phyloP scores from a whole-genome alignment of 2,888 invertebrate genomes.

The Lycocerus yunnanus region DNA sequence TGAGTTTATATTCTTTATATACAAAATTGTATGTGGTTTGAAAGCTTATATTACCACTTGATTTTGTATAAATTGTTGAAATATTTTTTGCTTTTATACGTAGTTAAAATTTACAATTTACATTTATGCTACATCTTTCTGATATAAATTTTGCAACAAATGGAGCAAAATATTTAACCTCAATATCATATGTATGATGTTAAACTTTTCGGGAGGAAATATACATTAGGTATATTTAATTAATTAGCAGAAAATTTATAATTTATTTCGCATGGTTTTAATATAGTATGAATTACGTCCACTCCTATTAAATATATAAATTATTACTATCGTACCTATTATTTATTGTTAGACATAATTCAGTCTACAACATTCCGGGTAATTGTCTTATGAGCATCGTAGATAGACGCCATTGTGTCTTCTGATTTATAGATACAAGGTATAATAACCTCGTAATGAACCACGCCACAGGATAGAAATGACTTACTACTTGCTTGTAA shows the following conservation, averaged over 20 bases:
- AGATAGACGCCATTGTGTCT: slow-evolving; percentile 29
- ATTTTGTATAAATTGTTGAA: too few relatives aligned
- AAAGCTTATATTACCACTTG: too few relatives aligned
- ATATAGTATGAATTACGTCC: slow-evolving; percentile 12
- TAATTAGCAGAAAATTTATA: background rate
- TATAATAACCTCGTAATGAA: slow-evolving; percentile 32
- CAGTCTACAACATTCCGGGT: slow-evolving; percentile 31
- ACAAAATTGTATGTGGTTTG: background rate
- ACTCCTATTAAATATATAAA: slow-evolving; percentile 25
- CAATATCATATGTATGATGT: too few relatives aligned
- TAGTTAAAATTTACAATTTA: too few relatives aligned
- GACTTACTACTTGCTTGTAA: slow-evolving; percentile 16
- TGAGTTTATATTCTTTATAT: background rate
- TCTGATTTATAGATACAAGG: slow-evolving; percentile 34
- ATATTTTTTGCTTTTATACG: too few relatives aligned
- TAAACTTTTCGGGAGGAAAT: too few relatives aligned
- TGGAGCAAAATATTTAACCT: too few relatives aligned
- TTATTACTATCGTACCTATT: slow-evolving; percentile 27
- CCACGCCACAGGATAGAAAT: slow-evolving; percentile 20
- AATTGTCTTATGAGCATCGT: slow-evolving; percentile 33
- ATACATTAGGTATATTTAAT: background rate
- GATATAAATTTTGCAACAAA: too few relatives aligned
- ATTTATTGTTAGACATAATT: slow-evolving; percentile 28
- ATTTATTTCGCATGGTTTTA: background rate
- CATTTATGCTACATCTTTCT: too few relatives aligned